Conservation (phyloP, 2,797 vertebrate species). For the Esox lucius region DNA sequence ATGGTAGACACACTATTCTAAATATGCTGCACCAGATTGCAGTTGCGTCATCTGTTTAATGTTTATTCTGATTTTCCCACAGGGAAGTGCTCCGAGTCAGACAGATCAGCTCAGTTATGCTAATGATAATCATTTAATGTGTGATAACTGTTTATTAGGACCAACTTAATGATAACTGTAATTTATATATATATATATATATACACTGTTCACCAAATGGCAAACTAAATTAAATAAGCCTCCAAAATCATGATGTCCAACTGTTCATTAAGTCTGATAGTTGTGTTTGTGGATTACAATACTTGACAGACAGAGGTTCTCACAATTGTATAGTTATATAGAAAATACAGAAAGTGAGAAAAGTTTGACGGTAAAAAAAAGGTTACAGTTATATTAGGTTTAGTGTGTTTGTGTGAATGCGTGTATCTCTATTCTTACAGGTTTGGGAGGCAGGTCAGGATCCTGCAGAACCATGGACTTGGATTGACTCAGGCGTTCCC, state of each 20-base stretch:
- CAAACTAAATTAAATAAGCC: background rate
- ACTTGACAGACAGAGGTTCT: no score
- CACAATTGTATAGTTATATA: no score
- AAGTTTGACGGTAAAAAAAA: no score
- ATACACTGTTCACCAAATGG: background rate
- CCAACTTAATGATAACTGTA: constrained; percentile 16
- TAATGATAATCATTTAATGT: constrained; percentile 25
- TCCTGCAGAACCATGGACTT: constrained; percentile 92
- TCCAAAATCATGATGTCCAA: background rate
- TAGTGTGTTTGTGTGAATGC: background rate
- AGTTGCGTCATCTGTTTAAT: constrained; percentile 25
- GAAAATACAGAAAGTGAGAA: no score
- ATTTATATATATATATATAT: constrained; percentile 12
- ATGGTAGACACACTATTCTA: constrained; percentile 11
- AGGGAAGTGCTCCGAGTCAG: constrained; percentile 16
- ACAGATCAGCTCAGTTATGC: constrained; percentile 24
- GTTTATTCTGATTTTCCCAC: constrained; percentile 4
- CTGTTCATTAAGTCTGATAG: background rate
- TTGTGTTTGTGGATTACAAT: background rate
- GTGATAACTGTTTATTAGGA: constrained; percentile 1
- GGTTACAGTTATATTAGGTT: no score
- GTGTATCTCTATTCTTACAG: background rate
- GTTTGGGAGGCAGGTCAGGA: constrained; percentile 22
- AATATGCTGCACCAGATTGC: constrained; percentile 27
- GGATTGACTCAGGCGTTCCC: constrained; percentile 88